These are phyloP conservation scores for Muscicapa adusta DNA, from an alignment of 2,113 vertebrate species.

Conservation along the genomic window DNA sequence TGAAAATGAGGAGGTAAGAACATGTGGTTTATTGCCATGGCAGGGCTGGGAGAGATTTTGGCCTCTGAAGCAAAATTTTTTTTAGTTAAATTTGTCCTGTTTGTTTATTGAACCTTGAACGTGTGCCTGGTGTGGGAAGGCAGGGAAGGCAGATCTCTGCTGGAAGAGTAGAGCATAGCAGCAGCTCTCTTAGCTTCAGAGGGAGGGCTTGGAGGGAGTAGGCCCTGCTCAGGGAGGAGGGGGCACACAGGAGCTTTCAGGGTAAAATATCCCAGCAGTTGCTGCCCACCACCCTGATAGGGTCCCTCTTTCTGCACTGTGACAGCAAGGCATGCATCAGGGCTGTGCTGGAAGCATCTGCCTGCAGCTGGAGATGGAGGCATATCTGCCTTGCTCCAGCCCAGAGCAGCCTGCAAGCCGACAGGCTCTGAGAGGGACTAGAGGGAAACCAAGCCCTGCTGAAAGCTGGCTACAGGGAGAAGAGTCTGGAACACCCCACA, in stretches of 20 bases:
- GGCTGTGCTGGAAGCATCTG: background rate
- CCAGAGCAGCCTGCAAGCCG: background rate
- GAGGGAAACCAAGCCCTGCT: background rate
- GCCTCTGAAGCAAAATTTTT: background rate
- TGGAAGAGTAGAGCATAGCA: background rate
- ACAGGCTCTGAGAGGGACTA: background rate
- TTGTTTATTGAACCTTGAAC: background rate
- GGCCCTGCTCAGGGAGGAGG: background rate
- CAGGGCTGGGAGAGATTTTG: background rate
- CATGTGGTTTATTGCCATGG: background rate
- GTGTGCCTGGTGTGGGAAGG: rapidly evolving
- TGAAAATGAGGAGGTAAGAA: background rate
- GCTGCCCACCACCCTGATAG: background rate
- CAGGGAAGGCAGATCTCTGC: background rate
- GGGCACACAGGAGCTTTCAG: background rate
- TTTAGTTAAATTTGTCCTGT: background rate
- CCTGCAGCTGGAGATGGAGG: background rate
- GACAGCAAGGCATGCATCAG: background rate
- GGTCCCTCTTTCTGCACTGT: background rate
- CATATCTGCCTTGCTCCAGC: background rate
- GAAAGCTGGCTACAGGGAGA: background rate
- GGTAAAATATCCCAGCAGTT: background rate
- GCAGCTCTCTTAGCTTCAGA: background rate
- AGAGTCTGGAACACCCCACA: background rate
- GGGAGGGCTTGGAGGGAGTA: background rate